Evolutionary conservation across 2,797 vertebrate genomes (phyloP).

Genomic region (Pseudochirops cupreus): DNA sequence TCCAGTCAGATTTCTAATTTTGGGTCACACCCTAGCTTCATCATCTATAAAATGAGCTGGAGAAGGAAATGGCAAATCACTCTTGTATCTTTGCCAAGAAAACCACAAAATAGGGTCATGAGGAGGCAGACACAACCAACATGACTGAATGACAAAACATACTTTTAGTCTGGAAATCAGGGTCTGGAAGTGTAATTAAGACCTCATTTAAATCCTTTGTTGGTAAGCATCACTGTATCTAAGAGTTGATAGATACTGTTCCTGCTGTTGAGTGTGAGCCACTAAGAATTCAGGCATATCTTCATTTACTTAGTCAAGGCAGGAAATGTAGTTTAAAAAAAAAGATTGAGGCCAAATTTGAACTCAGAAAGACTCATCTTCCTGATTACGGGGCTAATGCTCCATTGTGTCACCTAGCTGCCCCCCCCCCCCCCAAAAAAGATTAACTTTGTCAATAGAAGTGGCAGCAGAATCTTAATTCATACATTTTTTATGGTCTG

Average conservation of each 20-base stretch:
- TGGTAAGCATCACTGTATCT: too few species aligned
- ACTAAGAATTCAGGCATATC: not conserved
- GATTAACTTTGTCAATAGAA: too few species aligned
- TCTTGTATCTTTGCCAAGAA: not conserved
- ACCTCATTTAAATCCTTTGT: not conserved
- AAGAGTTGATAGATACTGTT: not conserved
- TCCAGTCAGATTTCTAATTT: not conserved
- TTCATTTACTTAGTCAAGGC: slow-evolving; percentile 21
- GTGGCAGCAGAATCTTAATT: too few species aligned
- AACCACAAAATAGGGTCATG: too few species aligned
- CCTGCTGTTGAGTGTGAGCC: not conserved
- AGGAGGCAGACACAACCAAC: too few species aligned
- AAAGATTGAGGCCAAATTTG: too few species aligned
- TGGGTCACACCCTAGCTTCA: not conserved
- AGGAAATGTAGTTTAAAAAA: slow-evolving; percentile 26
- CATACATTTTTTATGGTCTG: too few species aligned
- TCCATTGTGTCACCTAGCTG: too few species aligned
- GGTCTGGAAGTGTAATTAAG: not conserved
- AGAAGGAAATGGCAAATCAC: not conserved
- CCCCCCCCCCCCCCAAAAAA: too few species aligned
- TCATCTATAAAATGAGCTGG: not conserved
- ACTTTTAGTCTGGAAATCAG: not conserved
- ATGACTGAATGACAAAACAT: not conserved
- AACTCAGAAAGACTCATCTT: too few species aligned
- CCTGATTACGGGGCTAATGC: too few species aligned